Evolutionary conservation across 2,888 invertebrate genomes (phyloP).

Genomic region (Spodoptera exigua): DNA sequence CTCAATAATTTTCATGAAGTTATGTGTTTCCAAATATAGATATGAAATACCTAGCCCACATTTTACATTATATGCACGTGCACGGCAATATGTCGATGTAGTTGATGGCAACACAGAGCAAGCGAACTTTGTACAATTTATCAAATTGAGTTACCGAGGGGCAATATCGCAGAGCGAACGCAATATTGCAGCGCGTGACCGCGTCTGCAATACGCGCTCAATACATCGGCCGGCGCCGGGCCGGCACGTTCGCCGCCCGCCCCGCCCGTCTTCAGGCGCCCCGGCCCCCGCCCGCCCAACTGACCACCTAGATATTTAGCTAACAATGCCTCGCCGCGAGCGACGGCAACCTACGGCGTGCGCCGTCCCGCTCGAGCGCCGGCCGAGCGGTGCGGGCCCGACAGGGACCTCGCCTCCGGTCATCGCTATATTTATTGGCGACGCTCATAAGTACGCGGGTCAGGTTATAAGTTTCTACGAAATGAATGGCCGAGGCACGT

Average conservation of each 20-base stretch:
- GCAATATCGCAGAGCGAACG: slow-evolving; percentile 88
- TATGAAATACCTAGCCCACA: slow-evolving; percentile 8
- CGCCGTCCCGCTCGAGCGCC: slow-evolving; percentile 76
- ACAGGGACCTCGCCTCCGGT: slow-evolving; percentile 85
- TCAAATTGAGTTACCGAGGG: slow-evolving; percentile 89
- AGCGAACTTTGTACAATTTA: slow-evolving; percentile 87
- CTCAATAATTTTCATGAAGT: not conserved
- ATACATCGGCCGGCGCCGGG: slow-evolving; percentile 88
- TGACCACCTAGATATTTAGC: slow-evolving; percentile 89
- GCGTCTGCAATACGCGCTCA: slow-evolving; percentile 89
- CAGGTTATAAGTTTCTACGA: slow-evolving; percentile 89
- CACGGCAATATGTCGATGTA: slow-evolving; percentile 72
- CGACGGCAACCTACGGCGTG: slow-evolving; percentile 71
- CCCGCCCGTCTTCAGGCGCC: slow-evolving; percentile 76
- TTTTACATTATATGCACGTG: slow-evolving; percentile 53
- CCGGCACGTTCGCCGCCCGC: slow-evolving; percentile 84
- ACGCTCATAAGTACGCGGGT: slow-evolving; percentile 89
- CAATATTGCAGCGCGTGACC: slow-evolving; percentile 90
- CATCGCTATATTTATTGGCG: slow-evolving; percentile 89
- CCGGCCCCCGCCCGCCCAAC: slow-evolving; percentile 79
- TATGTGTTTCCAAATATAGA: not conserved
- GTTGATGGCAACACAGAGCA: slow-evolving; percentile 78
- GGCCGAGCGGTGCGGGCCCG: slow-evolving; percentile 60
- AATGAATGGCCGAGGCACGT: slow-evolving; percentile 88
- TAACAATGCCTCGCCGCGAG: slow-evolving; percentile 86